These are phyloP conservation scores for Koerneria pararmatus DNA, from an alignment of 2,888 invertebrate genomes.

Conservation along the genomic window DNA sequence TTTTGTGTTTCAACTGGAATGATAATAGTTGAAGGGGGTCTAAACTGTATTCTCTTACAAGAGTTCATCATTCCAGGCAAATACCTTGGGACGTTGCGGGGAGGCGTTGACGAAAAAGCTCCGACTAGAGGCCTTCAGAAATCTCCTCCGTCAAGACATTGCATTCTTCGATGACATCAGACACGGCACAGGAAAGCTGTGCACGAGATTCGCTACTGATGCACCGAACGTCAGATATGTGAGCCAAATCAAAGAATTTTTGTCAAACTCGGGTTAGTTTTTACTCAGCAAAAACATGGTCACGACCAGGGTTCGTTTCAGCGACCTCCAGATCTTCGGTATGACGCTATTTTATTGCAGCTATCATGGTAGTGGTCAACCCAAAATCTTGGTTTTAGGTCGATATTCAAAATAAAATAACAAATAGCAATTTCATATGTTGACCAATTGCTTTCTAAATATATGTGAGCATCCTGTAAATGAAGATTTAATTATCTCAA, in stretches of 20 bases:
- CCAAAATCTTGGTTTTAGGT: no score
- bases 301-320: neutral
- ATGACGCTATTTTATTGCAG: no score
- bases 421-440: neutral
- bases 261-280: neutral
- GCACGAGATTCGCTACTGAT: conserved; percentile 63
- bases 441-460: no score
- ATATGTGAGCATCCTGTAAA: no score
- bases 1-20: no score
- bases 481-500: no score
- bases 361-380: no score
- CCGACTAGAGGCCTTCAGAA: conserved; percentile 61
- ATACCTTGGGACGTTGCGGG: conserved; percentile 60
- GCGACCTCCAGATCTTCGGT: no score
- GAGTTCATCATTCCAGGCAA: conserved; percentile 49
- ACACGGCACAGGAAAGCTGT: conserved; percentile 61
- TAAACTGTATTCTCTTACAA: no score
- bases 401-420: neutral
- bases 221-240: conserved; percentile 63
- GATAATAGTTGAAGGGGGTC: no score
- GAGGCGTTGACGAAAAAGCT: conserved; percentile 60
- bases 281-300: neutral
- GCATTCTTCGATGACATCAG: conserved; percentile 62
- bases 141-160: conserved; percentile 62
- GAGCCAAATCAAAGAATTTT: conserved; percentile 29